These are phyloP conservation scores for Barnardius zonarius DNA, from an alignment of 2,113 vertebrate genomes.

Conservation along the genomic window DNA sequence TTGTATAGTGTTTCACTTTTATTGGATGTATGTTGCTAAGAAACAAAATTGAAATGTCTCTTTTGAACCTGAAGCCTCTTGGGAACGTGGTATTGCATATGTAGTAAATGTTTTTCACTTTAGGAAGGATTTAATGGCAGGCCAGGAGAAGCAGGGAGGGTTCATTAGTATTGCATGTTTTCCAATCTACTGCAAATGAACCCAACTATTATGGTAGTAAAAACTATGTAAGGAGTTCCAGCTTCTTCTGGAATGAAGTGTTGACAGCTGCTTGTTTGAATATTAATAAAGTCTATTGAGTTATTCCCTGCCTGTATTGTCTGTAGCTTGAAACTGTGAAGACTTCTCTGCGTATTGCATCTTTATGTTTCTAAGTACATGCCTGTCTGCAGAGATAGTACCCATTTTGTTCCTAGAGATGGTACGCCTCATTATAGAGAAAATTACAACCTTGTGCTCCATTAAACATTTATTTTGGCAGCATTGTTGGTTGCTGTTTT, in stretches of 20 bases:
- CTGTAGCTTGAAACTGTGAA: slow-evolving; percentile 3
- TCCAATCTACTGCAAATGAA: slow-evolving; percentile 18
- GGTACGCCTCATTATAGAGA: not conserved
- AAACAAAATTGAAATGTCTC: slow-evolving; percentile 53
- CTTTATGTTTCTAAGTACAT: not conserved
- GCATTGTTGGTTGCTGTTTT: slow-evolving; percentile 18
- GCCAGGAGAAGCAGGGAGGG: not conserved
- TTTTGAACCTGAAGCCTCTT: slow-evolving; percentile 41
- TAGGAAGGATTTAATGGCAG: slow-evolving; percentile 26
- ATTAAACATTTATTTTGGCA: slow-evolving; percentile 56
- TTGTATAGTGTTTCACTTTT: slow-evolving; percentile 7
- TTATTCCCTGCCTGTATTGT: not conserved
- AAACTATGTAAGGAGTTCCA: slow-evolving; percentile 22
- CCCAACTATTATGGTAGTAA: not conserved
- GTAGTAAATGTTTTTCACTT: slow-evolving; percentile 18
- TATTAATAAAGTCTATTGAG: slow-evolving; percentile 47
- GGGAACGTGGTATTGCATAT: not conserved
- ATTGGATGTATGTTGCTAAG: slow-evolving; percentile 57
- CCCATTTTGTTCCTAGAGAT: slow-evolving; percentile 8
- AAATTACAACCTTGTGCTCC: slow-evolving; percentile 36
- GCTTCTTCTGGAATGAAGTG: slow-evolving; percentile 8
- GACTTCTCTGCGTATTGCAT: not conserved
- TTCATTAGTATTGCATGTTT: slow-evolving; percentile 18
- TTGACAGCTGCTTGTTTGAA: slow-evolving; percentile 56
- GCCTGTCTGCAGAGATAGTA: not conserved